Percentiles rank a stretch among this genome's conserved stretches.
These are phyloP conservation scores for Chanos chanos DNA, from an alignment of 2,797 vertebrate species.

Conservation along the genomic window DNA sequence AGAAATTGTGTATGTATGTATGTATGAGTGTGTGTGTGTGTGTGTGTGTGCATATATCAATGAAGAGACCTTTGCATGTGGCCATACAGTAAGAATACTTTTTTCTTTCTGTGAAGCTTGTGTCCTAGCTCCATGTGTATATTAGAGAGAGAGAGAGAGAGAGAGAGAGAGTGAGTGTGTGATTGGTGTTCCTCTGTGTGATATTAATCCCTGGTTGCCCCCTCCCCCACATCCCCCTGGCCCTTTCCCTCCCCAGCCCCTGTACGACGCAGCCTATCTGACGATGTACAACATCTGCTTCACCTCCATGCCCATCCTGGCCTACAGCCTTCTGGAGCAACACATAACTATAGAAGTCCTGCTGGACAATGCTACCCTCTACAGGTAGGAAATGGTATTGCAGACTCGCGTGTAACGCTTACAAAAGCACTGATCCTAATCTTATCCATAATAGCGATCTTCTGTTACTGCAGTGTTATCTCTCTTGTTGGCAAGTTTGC, in stretches of 20 bases:
- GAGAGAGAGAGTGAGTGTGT: slow-evolving; percentile 6
- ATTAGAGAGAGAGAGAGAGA: too few relatives aligned
- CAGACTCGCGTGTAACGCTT: neutral
- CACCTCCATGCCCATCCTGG: slow-evolving; percentile 97
- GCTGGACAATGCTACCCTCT: slow-evolving; percentile 83
- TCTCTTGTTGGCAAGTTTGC: too few relatives aligned
- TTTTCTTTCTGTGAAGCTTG: slow-evolving; percentile 7
- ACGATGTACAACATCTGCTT: slow-evolving; percentile 99
- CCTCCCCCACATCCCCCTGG: slow-evolving; percentile 32
- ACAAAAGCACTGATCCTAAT: too few relatives aligned
- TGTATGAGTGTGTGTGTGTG: neutral
- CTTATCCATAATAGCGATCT: too few relatives aligned
- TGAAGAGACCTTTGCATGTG: slow-evolving; percentile 16
- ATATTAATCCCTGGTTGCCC: slow-evolving; percentile 62
- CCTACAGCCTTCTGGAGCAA: slow-evolving; percentile 95
- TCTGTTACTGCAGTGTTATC: too few relatives aligned
- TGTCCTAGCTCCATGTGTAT: neutral
- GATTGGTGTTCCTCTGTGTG: slow-evolving; percentile 48
- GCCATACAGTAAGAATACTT: neutral
- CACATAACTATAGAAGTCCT: slow-evolving; percentile 87
- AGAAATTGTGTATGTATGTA: neutral
- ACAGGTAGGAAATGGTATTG: slow-evolving; percentile 76
- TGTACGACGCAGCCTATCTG: slow-evolving; percentile 96
- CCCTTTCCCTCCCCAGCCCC: slow-evolving; percentile 75
- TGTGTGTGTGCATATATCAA: slow-evolving; percentile 18